Percentiles rank a stretch among this genome's conserved stretches.
Conservation (phyloP, 2,113 vertebrate genomes). For the Rhabdornis inornatus region DNA sequence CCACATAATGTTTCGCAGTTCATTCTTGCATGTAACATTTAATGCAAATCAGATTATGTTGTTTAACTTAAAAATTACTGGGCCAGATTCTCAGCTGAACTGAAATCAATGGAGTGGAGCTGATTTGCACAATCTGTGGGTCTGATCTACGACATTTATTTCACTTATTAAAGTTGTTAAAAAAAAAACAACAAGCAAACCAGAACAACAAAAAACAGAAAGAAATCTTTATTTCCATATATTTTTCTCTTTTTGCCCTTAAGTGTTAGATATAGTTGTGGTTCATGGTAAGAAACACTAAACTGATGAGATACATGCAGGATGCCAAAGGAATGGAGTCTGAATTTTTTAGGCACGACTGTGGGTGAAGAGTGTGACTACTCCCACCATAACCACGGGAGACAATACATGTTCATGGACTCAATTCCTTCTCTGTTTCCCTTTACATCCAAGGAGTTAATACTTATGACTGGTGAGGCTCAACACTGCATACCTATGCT, state of each 20-base stretch:
- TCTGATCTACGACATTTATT: not conserved
- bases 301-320: not conserved
- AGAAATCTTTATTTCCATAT: not conserved
- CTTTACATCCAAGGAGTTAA: not conserved
- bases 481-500: not conserved
- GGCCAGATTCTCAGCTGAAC: not conserved
- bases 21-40: constrained; percentile 16
- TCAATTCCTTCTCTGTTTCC: not conserved
- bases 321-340: not conserved
- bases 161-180: not conserved
- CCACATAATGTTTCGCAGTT: not conserved
- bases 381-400: not conserved
- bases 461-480: not conserved
- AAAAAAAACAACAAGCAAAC: not conserved
- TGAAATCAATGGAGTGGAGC: not conserved
- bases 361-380: no score
- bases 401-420: not conserved
- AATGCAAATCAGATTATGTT: constrained; percentile 17
- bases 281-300: not conserved
- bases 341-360: not conserved
- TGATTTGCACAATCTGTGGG: not conserved
- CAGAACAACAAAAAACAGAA: not conserved
- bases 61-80: constrained; percentile 21
- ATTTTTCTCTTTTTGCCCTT: not conserved
- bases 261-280: not conserved